phyloP scores from a whole-genome alignment of 2,888 invertebrate species.

The Cepaea hortensis region DNA sequence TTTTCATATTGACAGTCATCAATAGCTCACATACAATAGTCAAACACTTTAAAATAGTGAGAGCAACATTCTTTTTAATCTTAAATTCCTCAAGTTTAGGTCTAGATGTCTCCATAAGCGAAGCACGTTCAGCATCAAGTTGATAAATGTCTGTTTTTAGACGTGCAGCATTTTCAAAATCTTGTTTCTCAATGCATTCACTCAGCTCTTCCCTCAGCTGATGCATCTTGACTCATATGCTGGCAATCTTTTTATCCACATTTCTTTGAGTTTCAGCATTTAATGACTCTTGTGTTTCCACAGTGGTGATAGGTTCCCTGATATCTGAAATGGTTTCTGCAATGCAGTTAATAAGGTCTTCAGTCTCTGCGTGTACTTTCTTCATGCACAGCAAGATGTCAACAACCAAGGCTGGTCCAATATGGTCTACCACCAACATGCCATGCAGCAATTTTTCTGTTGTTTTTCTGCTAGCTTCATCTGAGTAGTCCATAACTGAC shows the following conservation, averaged over 20 bases:
- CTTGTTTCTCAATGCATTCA: slow-evolving; percentile 79
- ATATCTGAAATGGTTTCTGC: slow-evolving; percentile 82
- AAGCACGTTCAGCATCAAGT: slow-evolving; percentile 77
- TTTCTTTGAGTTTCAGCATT: slow-evolving; percentile 76
- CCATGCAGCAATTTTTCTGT: slow-evolving; percentile 79
- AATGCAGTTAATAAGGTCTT: slow-evolving; percentile 78
- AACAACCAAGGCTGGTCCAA: slow-evolving; percentile 71
- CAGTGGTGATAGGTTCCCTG: slow-evolving; percentile 78
- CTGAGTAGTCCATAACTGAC: too few relatives aligned
- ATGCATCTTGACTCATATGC: slow-evolving; percentile 80
- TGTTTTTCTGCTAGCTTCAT: slow-evolving; percentile 77
- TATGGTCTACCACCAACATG: slow-evolving; percentile 78
- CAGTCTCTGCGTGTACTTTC: slow-evolving; percentile 65
- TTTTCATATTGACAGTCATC: too few relatives aligned
- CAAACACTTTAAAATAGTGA: too few relatives aligned
- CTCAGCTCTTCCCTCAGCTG: slow-evolving; percentile 81
- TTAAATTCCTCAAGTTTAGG: slow-evolving; percentile 68
- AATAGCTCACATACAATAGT: too few relatives aligned
- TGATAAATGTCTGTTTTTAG: slow-evolving; percentile 75
- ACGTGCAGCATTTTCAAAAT: slow-evolving; percentile 80
- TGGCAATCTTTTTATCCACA: slow-evolving; percentile 78
- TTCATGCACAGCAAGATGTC: slow-evolving; percentile 70
- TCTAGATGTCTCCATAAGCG: slow-evolving; percentile 59
- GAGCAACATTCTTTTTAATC: slow-evolving; percentile 70
- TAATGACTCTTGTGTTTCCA: slow-evolving; percentile 75